A percentile compares a stretch with the other conserved stretches of the same genome.
phyloP scores from a whole-genome alignment of 2,888 invertebrate species.

The Tetragonula carbonaria region DNA sequence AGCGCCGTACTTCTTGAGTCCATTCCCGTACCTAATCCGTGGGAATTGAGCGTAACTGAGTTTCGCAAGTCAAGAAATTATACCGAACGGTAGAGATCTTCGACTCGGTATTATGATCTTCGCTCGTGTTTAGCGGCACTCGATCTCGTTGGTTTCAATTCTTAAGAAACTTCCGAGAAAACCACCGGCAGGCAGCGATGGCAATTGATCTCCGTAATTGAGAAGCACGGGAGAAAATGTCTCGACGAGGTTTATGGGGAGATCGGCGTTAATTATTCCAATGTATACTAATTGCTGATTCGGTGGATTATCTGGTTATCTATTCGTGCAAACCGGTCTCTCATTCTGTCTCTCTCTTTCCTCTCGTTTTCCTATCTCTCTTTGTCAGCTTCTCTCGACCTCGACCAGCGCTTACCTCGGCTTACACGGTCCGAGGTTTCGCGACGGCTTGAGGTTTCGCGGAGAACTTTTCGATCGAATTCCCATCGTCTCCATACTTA shows the following conservation, averaged over 20 bases:
- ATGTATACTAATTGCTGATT: slow-evolving; percentile 72
- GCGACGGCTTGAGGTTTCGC: slow-evolving; percentile 10
- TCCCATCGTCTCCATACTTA: not conserved
- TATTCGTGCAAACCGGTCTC: slow-evolving; percentile 46
- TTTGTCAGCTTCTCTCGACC: not conserved
- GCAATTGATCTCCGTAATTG: slow-evolving; percentile 54
- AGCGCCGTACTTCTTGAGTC: too few relatives aligned
- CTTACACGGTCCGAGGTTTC: slow-evolving; percentile 29
- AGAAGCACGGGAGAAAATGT: slow-evolving; percentile 52
- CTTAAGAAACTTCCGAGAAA: too few relatives aligned
- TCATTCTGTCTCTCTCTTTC: not conserved
- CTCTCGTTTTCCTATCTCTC: not conserved
- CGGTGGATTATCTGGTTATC: slow-evolving; percentile 71
- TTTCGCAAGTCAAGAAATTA: too few relatives aligned
- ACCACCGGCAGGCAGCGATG: not conserved
- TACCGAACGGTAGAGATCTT: too few relatives aligned
- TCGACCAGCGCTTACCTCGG: slow-evolving; percentile 36
- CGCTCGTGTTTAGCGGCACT: not conserved
- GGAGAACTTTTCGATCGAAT: slow-evolving; percentile 31
- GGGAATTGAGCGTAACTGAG: too few relatives aligned
- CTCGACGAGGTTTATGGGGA: slow-evolving; percentile 60
- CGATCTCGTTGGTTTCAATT: not conserved
- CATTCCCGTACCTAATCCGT: too few relatives aligned
- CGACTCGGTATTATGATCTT: too few relatives aligned
- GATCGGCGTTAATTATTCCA: slow-evolving; percentile 71